Evolutionary conservation across 2,888 invertebrate species (phyloP).

Genomic region (Plutella xylostella): DNA sequence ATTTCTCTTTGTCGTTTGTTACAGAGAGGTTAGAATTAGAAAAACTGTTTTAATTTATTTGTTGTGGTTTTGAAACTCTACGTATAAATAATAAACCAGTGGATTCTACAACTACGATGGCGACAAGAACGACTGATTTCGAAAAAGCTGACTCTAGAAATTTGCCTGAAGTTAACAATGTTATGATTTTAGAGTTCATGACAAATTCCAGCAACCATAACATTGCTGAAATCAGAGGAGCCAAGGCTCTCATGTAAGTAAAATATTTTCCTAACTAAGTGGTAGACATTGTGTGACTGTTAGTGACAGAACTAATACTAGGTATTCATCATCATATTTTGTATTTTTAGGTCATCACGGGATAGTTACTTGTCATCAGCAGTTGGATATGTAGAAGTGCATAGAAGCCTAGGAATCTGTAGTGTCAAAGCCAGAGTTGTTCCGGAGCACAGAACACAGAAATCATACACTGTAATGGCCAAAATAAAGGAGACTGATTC

Average conservation of each 20-base stretch:
- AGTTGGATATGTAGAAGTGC: neutral
- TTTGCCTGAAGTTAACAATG: neutral
- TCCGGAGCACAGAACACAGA: neutral
- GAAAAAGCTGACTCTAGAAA: neutral
- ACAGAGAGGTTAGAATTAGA: too few species aligned
- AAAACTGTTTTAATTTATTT: too few species aligned
- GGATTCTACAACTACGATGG: too few species aligned
- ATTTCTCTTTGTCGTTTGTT: too few species aligned
- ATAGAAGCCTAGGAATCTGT: neutral
- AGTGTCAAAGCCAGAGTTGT: neutral
- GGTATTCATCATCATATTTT: too few species aligned
- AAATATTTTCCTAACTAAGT: too few species aligned
- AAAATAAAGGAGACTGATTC: neutral
- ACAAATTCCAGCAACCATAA: neutral
- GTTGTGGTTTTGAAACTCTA: too few species aligned
- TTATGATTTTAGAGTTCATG: neutral
- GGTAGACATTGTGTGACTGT: too few species aligned
- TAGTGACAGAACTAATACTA: too few species aligned
- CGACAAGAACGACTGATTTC: too few species aligned
- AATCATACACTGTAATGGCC: neutral
- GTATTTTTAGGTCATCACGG: neutral
- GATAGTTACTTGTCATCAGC: neutral
- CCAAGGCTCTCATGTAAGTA: neutral
- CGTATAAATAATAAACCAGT: too few species aligned
- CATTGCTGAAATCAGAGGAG: neutral